phyloP scores from a whole-genome alignment of 2,888 invertebrate genomes.

The Clepsis dumicolana region DNA sequence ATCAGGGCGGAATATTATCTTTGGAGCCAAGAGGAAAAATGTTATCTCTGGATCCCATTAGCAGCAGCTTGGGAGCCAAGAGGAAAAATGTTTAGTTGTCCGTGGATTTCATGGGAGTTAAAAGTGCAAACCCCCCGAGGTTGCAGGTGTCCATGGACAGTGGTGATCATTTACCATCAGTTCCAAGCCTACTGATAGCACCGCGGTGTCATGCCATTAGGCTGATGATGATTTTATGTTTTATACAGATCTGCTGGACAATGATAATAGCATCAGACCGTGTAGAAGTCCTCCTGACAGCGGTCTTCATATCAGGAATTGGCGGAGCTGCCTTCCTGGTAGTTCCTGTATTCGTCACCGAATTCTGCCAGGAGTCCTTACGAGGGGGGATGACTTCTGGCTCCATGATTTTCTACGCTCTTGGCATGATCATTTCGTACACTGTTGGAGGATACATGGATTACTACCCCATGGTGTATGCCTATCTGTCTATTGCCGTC shows the following conservation, averaged over 20 bases:
- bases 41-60: too few relatives aligned
- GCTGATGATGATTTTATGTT: too few relatives aligned
- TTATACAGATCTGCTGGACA: constrained; percentile 66
- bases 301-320: constrained; percentile 66
- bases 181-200: too few relatives aligned
- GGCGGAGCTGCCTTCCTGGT: constrained; percentile 60
- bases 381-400: constrained; percentile 68
- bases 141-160: too few relatives aligned
- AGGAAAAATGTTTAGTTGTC: too few relatives aligned
- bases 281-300: constrained; percentile 63
- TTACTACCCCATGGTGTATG: constrained; percentile 64
- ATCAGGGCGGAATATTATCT: too few relatives aligned
- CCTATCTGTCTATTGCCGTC: constrained; percentile 56
- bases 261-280: constrained; percentile 55
- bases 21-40: too few relatives aligned
- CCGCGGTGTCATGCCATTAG: too few relatives aligned
- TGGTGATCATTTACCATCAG: too few relatives aligned
- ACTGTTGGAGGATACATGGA: constrained; percentile 63
- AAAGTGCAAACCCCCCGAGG: too few relatives aligned
- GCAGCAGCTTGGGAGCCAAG: too few relatives aligned
- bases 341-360: constrained; percentile 65
- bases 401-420: constrained; percentile 60
- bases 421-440: constrained; percentile 71
- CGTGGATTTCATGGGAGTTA: too few relatives aligned
- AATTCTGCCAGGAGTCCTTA: constrained; percentile 70